These are phyloP conservation scores for Crenichthys baileyi DNA, from an alignment of 2,797 vertebrate genomes.

Conservation along the genomic window DNA sequence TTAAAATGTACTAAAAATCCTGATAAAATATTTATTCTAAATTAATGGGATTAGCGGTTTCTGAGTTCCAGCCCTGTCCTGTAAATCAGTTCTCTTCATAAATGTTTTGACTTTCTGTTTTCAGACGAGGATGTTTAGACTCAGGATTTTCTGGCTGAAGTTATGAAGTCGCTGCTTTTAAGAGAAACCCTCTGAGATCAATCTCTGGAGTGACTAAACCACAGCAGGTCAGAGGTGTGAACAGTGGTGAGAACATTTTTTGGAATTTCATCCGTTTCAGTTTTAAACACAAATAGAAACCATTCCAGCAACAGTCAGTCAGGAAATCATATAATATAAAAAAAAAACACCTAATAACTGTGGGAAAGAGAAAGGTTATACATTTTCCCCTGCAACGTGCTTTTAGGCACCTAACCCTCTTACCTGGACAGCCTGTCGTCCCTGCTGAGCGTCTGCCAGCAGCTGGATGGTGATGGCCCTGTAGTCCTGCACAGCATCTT, in stretches of 20 bases:
- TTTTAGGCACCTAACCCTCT: slow-evolving; percentile 22
- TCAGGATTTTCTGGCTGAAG: background rate
- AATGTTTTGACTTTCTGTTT: background rate
- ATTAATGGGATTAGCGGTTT: no score
- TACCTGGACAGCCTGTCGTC: slow-evolving; percentile 97
- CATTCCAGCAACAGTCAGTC: background rate
- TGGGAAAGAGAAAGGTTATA: background rate
- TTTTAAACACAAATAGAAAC: background rate
- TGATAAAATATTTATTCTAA: no score
- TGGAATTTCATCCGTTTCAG: background rate
- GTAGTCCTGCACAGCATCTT: slow-evolving; percentile 96
- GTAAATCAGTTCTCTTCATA: background rate
- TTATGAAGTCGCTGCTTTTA: no score
- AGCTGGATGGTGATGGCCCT: slow-evolving; percentile 95
- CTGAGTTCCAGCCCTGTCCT: background rate
- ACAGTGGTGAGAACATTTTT: background rate
- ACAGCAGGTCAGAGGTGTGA: background rate
- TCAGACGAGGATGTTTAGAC: background rate
- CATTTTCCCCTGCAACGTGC: background rate
- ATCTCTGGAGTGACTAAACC: background rate
- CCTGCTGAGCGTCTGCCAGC: slow-evolving; percentile 95
- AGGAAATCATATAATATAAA: background rate
- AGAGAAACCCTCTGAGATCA: background rate
- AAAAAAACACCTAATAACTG: background rate
- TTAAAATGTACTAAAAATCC: no score